Percentiles rank a stretch among this genome's conserved stretches.
phyloP scores from a whole-genome alignment of 1,140 invertebrate species.

The Leptinotarsa defecta region DNA sequence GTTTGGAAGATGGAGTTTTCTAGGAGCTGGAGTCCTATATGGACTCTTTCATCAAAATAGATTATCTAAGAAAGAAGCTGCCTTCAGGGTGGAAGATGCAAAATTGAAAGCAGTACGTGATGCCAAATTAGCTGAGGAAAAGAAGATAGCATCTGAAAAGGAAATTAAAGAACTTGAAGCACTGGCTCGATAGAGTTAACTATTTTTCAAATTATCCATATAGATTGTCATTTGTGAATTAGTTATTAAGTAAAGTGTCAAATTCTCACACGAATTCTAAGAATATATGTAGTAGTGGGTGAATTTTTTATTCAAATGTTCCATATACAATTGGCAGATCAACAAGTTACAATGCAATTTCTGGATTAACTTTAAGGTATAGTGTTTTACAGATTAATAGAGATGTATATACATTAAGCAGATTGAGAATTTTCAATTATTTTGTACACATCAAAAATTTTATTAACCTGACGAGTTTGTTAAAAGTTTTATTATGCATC shows the following conservation, averaged over 20 bases:
- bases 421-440: too few species aligned
- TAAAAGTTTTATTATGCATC: too few species aligned
- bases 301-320: too few species aligned
- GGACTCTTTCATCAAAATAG: slow-evolving; percentile 72
- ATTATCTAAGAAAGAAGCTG: slow-evolving; percentile 69
- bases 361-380: too few species aligned
- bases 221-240: slow-evolving; percentile 8
- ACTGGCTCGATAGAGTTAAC: slow-evolving; percentile 41
- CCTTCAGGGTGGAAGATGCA: slow-evolving; percentile 66
- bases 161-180: slow-evolving; percentile 53
- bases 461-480: too few species aligned
- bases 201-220: not conserved
- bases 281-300: too few species aligned
- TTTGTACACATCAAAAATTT: too few species aligned
- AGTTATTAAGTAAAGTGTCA: slow-evolving; percentile 15
- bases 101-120: slow-evolving; percentile 70
- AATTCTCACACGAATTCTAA: not conserved
- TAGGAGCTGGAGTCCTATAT: slow-evolving; percentile 68
- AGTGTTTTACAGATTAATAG: too few species aligned
- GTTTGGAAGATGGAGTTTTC: slow-evolving; percentile 76
- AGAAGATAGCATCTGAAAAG: slow-evolving; percentile 60
- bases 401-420: too few species aligned
- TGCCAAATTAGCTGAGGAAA: slow-evolving; percentile 71
- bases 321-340: too few species aligned
- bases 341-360: too few species aligned